Evolutionary conservation across 2,888 invertebrate species (phyloP).

Genomic region (Drosophila nr. perissopoda): DNA sequence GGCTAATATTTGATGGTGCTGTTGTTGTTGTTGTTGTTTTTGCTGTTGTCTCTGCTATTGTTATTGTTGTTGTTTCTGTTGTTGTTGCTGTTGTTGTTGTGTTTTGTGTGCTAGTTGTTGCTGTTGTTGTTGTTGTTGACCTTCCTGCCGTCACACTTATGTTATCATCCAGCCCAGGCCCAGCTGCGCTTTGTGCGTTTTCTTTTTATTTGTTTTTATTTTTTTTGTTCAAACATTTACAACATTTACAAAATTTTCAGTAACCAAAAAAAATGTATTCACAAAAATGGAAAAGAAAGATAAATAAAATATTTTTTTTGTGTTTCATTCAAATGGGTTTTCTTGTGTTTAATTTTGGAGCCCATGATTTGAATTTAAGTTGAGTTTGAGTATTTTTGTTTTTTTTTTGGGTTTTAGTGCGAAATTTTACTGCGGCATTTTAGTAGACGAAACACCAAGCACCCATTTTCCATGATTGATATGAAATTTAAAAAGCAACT

Average conservation of each 20-base stretch:
- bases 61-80: slow-evolving; percentile 44
- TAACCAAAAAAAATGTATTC: slow-evolving; percentile 55
- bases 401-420: slow-evolving; percentile 65
- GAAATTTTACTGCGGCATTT: slow-evolving; percentile 72
- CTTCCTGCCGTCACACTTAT: slow-evolving; percentile 88
- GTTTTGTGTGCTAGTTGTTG: slow-evolving; percentile 58
- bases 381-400: slow-evolving; percentile 18
- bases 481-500: slow-evolving; percentile 51
- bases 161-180: slow-evolving; percentile 79
- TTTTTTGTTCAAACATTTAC: slow-evolving; percentile 64
- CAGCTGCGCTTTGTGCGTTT: slow-evolving; percentile 82
- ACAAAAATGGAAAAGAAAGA: slow-evolving; percentile 70
- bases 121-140: slow-evolving; percentile 83
- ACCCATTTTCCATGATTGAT: slow-evolving; percentile 64
- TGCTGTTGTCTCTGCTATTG: slow-evolving; percentile 38
- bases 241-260: slow-evolving; percentile 70
- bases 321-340: slow-evolving; percentile 48
- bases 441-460: slow-evolving; percentile 76
- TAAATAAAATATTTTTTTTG: slow-evolving; percentile 55
- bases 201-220: slow-evolving; percentile 51
- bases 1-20: slow-evolving; percentile 36
- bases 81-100: slow-evolving; percentile 73
- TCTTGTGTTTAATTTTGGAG: slow-evolving; percentile 52
- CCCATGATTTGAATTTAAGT: slow-evolving; percentile 54
- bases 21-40: slow-evolving; percentile 14